Evolutionary conservation across 2,888 invertebrate genomes (phyloP), one percentile per base, ranked within the genome.

Genomic region (Corbicula japonica): DNA sequence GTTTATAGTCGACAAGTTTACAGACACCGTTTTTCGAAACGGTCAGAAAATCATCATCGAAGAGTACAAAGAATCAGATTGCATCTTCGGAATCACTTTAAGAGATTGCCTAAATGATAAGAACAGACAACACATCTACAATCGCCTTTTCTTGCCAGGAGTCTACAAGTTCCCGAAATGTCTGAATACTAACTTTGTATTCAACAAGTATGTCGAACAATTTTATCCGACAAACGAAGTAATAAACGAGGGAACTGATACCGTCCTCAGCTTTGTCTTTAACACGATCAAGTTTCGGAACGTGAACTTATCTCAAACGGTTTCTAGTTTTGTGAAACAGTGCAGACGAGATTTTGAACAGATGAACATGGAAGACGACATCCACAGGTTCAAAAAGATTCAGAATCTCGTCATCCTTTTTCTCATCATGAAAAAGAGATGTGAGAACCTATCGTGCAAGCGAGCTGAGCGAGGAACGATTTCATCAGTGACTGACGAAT

Each of bases 171-270:
- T 65, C 8, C 50, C 65, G 4, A 46, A 65, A 34, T 28, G 21
- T 18, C 21, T 50, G 8, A 65, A 65, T 41, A 48, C 34, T 8
- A 46, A 8, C 1, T 50, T 21, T 26, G 34, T 48, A n/a, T 65
- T 65, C 21, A 50, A 50, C 35, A 65, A 50, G 34, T 65, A 50
- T 23, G 50, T 65, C 1, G 50, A 50, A 32, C 65, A 65, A 23
- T 65, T 65, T 32, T 65, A 50, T 35, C 35, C 48, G n/a, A 48
- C 10, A 18, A 50, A 65, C 35, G 34, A n/a, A 6, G 35, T 10
- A 30, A 50, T 65, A n/a, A n/a, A 50, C 10, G 21, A 34, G 21
- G 65, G 50, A 28, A 50, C 10, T 3, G 65, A 65, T 32, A 65
- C 65, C 1, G 34, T 65, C 2, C 48, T 50, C 5, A 65, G 65